Conservation (phyloP, 2,113 vertebrate species). For the Dicentrarchus labrax region DNA sequence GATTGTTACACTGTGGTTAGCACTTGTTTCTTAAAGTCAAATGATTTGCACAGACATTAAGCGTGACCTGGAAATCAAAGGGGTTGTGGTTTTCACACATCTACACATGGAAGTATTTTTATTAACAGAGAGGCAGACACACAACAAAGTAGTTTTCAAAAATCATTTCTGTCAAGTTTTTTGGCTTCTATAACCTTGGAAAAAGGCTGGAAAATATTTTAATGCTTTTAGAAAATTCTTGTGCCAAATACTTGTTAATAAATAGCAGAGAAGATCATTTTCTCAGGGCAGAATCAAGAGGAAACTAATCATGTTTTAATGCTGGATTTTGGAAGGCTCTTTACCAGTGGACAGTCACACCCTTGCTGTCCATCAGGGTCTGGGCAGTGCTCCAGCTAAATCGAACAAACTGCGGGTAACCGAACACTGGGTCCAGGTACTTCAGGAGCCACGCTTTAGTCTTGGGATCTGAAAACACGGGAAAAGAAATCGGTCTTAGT, state of each 20-base stretch:
- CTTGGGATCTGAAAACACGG: slow-evolving; percentile 87
- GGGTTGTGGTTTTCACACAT: slow-evolving; percentile 10
- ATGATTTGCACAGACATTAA: slow-evolving; percentile 40
- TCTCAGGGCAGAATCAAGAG: neutral
- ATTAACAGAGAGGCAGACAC: neutral
- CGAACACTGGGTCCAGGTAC: slow-evolving; percentile 90
- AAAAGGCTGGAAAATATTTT: neutral
- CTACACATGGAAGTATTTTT: neutral
- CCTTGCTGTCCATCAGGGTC: slow-evolving; percentile 89
- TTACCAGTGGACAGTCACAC: slow-evolving; percentile 85
- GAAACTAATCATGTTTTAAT: slow-evolving; percentile 1
- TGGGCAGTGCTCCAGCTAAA: slow-evolving; percentile 94
- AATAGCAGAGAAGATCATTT: neutral
- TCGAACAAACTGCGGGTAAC: slow-evolving; percentile 92
- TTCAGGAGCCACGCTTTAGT: slow-evolving; percentile 91
- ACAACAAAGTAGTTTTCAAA: neutral
- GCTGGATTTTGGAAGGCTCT: slow-evolving; percentile 4
- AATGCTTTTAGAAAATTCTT: neutral
- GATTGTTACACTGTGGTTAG: slow-evolving; percentile 13
- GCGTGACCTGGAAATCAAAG: slow-evolving; percentile 34
- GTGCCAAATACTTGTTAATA: neutral
- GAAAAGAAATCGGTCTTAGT: neutral
- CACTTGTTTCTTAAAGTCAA: slow-evolving; percentile 22
- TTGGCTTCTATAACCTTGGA: neutral
- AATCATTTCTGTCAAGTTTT: neutral